Evolutionary conservation across 2,113 vertebrate species (phyloP).

Genomic region (Gymnocephalus cernua): DNA sequence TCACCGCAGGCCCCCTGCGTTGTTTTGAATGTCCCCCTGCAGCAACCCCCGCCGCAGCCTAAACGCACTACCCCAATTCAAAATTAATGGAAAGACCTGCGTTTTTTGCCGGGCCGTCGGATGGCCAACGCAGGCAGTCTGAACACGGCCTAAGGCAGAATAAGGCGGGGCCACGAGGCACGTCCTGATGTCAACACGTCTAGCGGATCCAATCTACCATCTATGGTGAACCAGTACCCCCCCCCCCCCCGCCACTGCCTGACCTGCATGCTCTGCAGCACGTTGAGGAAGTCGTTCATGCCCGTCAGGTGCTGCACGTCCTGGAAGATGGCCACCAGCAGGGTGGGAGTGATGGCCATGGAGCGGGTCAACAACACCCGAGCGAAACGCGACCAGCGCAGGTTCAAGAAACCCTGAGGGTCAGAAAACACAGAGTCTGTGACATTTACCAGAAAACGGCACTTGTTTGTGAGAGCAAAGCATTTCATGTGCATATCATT

Average conservation of each 20-base stretch:
- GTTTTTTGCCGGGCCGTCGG: too few species aligned
- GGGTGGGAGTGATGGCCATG: conserved; percentile 91
- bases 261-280: conserved; percentile 96
- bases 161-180: too few species aligned
- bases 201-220: too few species aligned
- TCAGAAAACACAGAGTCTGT: not conserved
- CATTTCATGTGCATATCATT: not conserved
- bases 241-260: not conserved
- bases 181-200: too few species aligned
- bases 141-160: too few species aligned
- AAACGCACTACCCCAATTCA: too few species aligned
- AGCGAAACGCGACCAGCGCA: conserved; percentile 95
- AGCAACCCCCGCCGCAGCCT: too few species aligned
- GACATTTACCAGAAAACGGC: conserved; percentile 1
- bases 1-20: too few species aligned
- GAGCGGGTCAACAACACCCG: conserved; percentile 92
- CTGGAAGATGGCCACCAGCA: conserved; percentile 93
- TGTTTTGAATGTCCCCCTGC: too few species aligned
- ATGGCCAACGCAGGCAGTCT: too few species aligned
- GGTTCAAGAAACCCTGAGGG: conserved; percentile 92
- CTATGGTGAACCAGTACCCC: not conserved
- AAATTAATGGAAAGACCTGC: too few species aligned
- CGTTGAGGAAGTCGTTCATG: conserved; percentile 97
- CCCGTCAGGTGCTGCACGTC: conserved; percentile 90
- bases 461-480: not conserved